Conservation (phyloP, 2,113 vertebrate species). For the Lynx canadensis region DNA sequence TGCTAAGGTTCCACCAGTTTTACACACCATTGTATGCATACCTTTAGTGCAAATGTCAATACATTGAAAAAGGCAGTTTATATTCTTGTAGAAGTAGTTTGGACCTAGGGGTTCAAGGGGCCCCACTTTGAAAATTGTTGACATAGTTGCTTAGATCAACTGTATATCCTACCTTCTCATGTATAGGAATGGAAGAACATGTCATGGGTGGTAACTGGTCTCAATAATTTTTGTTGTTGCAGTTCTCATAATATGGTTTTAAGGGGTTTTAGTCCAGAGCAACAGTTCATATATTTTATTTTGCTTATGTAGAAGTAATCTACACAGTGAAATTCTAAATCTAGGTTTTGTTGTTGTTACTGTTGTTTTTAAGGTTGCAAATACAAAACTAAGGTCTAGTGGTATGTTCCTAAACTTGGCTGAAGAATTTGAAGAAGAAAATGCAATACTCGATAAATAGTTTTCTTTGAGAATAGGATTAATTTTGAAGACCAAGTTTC, state of each 20-base stretch:
- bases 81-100: background rate
- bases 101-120: background rate
- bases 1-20: background rate
- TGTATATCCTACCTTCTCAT: background rate
- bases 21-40: background rate
- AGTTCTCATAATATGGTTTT: background rate
- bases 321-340: background rate
- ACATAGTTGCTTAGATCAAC: background rate
- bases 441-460: background rate
- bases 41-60: background rate
- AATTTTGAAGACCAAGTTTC: background rate
- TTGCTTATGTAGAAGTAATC: constrained; percentile 12
- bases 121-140: background rate
- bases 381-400: background rate
- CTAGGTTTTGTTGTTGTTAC: background rate
- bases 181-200: background rate
- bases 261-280: background rate
- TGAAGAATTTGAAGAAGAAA: constrained; percentile 21
- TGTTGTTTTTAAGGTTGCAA: background rate
- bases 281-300: background rate
- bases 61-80: background rate
- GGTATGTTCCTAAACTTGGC: background rate
- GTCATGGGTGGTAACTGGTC: background rate
- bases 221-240: background rate
- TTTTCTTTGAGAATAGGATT: constrained; percentile 22